Conservation (phyloP, 2,888 invertebrate genomes). For the Cryptosula pallasiana region DNA sequence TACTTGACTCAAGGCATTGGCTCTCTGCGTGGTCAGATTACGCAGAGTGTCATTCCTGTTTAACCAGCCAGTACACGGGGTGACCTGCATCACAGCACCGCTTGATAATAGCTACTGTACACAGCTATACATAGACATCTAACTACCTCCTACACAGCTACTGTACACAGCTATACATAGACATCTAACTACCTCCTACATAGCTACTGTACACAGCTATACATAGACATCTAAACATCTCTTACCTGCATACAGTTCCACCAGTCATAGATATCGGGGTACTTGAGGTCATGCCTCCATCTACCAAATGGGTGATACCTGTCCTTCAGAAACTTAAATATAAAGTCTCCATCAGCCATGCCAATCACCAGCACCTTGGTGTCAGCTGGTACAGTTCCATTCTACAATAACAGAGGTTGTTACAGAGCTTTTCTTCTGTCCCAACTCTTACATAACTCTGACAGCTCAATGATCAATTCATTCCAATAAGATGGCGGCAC, state of each 20-base stretch:
- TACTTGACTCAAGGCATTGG: conserved; percentile 32
- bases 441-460: too few relatives aligned
- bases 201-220: neutral
- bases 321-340: conserved; percentile 53
- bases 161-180: too few relatives aligned
- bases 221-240: neutral
- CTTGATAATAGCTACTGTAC: too few relatives aligned
- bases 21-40: conserved; percentile 5
- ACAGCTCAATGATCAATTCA: too few relatives aligned
- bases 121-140: too few relatives aligned
- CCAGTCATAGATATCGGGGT: conserved; percentile 55
- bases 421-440: too few relatives aligned
- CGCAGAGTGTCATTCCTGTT: conserved; percentile 49
- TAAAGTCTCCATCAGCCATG: conserved; percentile 54
- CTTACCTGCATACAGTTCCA: conserved; percentile 56
- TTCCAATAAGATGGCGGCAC: conserved; percentile 24
- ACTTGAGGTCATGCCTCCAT: conserved; percentile 53
- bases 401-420: too few relatives aligned
- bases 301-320: conserved; percentile 55
- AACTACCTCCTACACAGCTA: neutral
- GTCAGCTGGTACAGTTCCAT: conserved; percentile 49
- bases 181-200: neutral
- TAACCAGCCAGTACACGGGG: conserved; percentile 57
- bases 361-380: conserved; percentile 56
- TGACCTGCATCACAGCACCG: too few relatives aligned